These are phyloP conservation scores for Oncorhynchus tshawytscha DNA, from an alignment of 2,113 vertebrate species.

Conservation along the genomic window DNA sequence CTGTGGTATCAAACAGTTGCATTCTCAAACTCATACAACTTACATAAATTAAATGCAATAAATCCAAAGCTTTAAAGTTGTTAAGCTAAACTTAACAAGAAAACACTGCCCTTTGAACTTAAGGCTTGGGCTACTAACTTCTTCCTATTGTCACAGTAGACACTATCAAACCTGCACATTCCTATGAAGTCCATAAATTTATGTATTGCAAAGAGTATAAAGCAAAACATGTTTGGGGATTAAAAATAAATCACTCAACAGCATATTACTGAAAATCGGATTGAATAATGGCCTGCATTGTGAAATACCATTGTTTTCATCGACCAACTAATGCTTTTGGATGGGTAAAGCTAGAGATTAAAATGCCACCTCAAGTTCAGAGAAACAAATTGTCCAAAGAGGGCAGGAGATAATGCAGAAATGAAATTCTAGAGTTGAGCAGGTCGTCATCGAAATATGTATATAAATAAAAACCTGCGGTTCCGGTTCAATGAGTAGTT, in stretches of 20 bases:
- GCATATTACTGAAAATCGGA: background rate
- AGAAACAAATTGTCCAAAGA: background rate
- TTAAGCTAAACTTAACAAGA: slow-evolving; percentile 8
- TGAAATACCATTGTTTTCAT: background rate
- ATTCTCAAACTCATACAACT: slow-evolving; percentile 49
- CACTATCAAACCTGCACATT: slow-evolving; percentile 17
- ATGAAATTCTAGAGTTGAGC: background rate
- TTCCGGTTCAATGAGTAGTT: slow-evolving; percentile 13
- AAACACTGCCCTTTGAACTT: slow-evolving; percentile 32
- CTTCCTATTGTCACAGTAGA: slow-evolving; percentile 39
- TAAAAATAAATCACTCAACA: background rate
- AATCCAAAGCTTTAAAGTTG: slow-evolving; percentile 18
- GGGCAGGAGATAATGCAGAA: slow-evolving; percentile 1
- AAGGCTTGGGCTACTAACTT: slow-evolving; percentile 43
- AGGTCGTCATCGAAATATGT: slow-evolving; percentile 5
- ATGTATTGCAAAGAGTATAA: background rate
- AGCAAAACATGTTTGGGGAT: background rate
- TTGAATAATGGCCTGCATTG: background rate
- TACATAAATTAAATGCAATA: slow-evolving; percentile 61
- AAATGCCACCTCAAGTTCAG: background rate
- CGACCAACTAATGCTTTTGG: background rate
- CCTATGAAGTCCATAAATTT: background rate
- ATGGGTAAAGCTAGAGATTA: background rate
- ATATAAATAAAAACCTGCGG: background rate
- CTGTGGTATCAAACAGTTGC: slow-evolving; percentile 60